phyloP scores from a whole-genome alignment of 1,140 invertebrate species.

The Cotesia chilonis region DNA sequence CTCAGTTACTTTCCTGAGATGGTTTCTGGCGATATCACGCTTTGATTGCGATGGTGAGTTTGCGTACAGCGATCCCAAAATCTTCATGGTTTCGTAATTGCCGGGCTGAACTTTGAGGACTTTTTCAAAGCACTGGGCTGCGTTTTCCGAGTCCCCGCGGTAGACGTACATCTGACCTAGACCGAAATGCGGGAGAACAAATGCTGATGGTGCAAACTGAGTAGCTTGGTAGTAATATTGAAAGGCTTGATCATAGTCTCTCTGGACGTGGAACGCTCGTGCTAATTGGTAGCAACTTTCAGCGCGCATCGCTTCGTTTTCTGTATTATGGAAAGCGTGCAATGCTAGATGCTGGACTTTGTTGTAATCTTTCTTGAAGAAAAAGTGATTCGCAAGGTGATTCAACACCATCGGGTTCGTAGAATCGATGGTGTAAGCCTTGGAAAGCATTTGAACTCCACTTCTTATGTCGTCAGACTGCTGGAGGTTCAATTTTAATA shows the following conservation, averaged over 20 bases:
- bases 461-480: constrained; percentile 91
- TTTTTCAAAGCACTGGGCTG: constrained; percentile 98
- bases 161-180: constrained; percentile 99
- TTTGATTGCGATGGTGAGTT: constrained; percentile 90
- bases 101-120: constrained; percentile 96
- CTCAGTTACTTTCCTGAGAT: constrained; percentile 93
- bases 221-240: constrained; percentile 99
- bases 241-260: constrained; percentile 97
- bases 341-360: constrained; percentile 96
- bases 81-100: constrained; percentile 99
- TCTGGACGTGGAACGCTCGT: constrained; percentile 93
- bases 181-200: constrained; percentile 97
- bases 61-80: constrained; percentile 95
- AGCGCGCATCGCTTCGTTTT: constrained; percentile 98
- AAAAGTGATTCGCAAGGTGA: constrained; percentile 99
- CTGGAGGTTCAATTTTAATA: constrained; percentile 93
- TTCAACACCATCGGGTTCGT: constrained; percentile 99
- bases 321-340: constrained; percentile 98
- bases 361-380: constrained; percentile 97
- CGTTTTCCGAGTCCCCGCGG: constrained; percentile 96
- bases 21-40: constrained; percentile 90
- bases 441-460: constrained; percentile 95
- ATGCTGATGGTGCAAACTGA: constrained; percentile 93
- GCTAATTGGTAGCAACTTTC: constrained; percentile 99
- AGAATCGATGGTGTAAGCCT: constrained; percentile 96